Evolutionary conservation across 1,140 invertebrate species (phyloP), one percentile per base, ranked within the genome.

Genomic region (Drosophila busckii): DNA sequence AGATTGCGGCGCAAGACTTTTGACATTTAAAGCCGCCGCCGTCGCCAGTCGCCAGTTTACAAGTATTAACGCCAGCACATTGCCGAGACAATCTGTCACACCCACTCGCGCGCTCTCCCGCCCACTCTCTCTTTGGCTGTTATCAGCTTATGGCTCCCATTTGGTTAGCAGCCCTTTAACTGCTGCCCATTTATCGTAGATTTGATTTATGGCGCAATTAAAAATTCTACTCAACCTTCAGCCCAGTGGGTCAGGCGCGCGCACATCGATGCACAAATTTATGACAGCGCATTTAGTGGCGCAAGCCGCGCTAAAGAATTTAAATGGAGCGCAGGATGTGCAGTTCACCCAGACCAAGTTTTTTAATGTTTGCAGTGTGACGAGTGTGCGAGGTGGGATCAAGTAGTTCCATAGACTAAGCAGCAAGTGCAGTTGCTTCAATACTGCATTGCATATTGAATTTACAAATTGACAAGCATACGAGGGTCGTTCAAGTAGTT

Each of bases 131-230:
- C 17, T 17, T 8, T 8, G 29, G 23, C 28, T 34, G 59, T 80
- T 80, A 80, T 80, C 75, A 80, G 75, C 75, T 80, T 82, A 82
- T 75, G 75, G 70, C 75, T 80, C 68, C 75, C 75, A 80, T 80
- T 80, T 73, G 75, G 73, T 82, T 80, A 80, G 73, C 75, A 80
- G 75, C 75, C 75, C 75, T 80, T 80, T 80, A 80, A 80, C 75
- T 80, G 75, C 70, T 60, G 56, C 16, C 75, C 75, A 80, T 80
- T 80, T 80, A 80, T 80, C 69, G 55, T 80, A 82, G 75, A 75
- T 80, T 80, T 80, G 75, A 80, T 80, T 80, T 80, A 80, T 80
- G 75, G 60, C 38, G 75, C 75, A 80, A 80, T 80, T 80, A 80
- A 80, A 80, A 80, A 82, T 62, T 41, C 58, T 75, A 49, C 53